Evolutionary conservation across 2,888 invertebrate genomes (phyloP).

Genomic region (Gandaritis pyraliata): DNA sequence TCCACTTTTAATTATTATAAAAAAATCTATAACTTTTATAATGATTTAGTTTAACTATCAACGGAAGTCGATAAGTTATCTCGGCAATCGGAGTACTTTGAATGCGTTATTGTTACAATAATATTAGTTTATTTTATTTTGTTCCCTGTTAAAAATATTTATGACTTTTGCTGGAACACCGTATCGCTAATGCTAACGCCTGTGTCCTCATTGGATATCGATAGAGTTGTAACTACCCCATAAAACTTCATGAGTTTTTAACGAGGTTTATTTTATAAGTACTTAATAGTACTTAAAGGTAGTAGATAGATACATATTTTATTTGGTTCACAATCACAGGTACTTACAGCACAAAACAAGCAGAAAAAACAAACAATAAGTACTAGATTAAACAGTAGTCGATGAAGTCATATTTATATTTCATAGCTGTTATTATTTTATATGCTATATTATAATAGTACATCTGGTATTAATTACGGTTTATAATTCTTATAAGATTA

Average conservation of each 20-base stretch:
- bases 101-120: slow-evolving; percentile 19
- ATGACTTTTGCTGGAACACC: slow-evolving; percentile 24
- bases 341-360: too few relatives aligned
- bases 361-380: too few relatives aligned
- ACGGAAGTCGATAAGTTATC: slow-evolving; percentile 35
- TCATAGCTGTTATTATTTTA: too few relatives aligned
- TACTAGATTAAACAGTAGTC: too few relatives aligned
- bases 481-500: too few relatives aligned
- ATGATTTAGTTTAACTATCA: slow-evolving; percentile 20
- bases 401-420: too few relatives aligned
- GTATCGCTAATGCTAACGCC: slow-evolving; percentile 30
- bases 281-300: too few relatives aligned
- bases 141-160: slow-evolving; percentile 34
- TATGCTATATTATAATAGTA: too few relatives aligned
- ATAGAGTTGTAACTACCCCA: slow-evolving; percentile 28
- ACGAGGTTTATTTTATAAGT: too few relatives aligned
- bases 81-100: slow-evolving; percentile 30
- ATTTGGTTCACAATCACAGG: too few relatives aligned
- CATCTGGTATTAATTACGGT: too few relatives aligned
- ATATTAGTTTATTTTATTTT: slow-evolving; percentile 25
- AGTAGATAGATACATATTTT: too few relatives aligned
- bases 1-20: slow-evolving; percentile 3
- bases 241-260: background rate
- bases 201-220: slow-evolving; percentile 19
- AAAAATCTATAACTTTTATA: slow-evolving; percentile 25